These are phyloP conservation scores for Channa maculata DNA, from an alignment of 2,113 vertebrate species.

Conservation along the genomic window DNA sequence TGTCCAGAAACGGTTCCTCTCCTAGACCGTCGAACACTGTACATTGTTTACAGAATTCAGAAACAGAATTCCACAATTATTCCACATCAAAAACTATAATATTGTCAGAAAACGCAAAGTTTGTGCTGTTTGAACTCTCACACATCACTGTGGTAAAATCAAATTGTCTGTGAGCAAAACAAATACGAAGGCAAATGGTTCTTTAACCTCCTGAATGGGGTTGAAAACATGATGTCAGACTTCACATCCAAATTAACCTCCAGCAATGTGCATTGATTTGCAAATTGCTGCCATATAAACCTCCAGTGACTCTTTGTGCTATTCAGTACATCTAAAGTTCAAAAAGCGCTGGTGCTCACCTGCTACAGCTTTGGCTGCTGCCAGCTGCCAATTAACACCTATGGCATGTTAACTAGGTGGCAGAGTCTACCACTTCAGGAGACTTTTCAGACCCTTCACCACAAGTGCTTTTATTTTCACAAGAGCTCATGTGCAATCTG, in stretches of 20 bases:
- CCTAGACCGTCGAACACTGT: too few relatives aligned
- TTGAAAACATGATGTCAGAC: slow-evolving; percentile 79
- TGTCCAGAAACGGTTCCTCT: too few relatives aligned
- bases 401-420: slow-evolving; percentile 82
- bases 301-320: slow-evolving; percentile 63
- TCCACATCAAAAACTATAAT: background rate
- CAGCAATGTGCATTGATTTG: slow-evolving; percentile 74
- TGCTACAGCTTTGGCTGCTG: slow-evolving; percentile 76
- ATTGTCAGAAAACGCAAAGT: background rate
- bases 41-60: too few relatives aligned
- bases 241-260: slow-evolving; percentile 80
- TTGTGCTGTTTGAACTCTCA: background rate
- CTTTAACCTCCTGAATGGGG: slow-evolving; percentile 75
- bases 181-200: slow-evolving; percentile 52
- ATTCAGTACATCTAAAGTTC: slow-evolving; percentile 65
- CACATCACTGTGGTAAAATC: background rate
- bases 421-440: slow-evolving; percentile 80
- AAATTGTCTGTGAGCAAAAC: slow-evolving; percentile 28
- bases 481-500: slow-evolving; percentile 71
- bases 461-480: slow-evolving; percentile 77
- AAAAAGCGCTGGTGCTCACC: slow-evolving; percentile 75
- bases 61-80: background rate
- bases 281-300: slow-evolving; percentile 72
- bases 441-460: slow-evolving; percentile 77
- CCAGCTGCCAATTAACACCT: slow-evolving; percentile 84